Conservation (phyloP, 2,888 invertebrate genomes). For the Heliconius cydno region DNA sequence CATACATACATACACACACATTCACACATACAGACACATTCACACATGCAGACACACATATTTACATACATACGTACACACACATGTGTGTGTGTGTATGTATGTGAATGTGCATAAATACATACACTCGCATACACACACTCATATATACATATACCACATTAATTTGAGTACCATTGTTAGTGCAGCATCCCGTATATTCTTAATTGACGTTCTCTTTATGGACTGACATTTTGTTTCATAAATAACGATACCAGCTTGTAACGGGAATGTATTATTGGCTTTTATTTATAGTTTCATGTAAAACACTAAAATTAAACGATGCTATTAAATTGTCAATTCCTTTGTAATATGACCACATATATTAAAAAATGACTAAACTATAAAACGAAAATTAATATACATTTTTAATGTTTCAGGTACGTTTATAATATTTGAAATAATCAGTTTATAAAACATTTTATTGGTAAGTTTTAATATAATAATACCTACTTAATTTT, state of each 20-base stretch:
- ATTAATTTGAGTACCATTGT: conserved; percentile 53
- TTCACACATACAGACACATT: background rate
- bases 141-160: conserved; percentile 38
- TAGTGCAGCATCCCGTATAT: conserved; percentile 48
- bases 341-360: no score
- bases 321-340: background rate
- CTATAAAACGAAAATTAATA: background rate
- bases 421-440: background rate
- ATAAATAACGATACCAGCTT: conserved; percentile 35
- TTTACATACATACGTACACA: background rate
- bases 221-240: conserved; percentile 38
- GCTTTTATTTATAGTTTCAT: conserved; percentile 23
- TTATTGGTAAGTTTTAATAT: conserved; percentile 6
- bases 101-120: no score
- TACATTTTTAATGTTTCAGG: conserved; percentile 13
- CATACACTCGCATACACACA: background rate
- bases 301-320: conserved; percentile 17
- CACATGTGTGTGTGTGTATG: background rate
- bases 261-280: conserved; percentile 26
- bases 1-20: background rate
- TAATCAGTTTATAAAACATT: background rate
- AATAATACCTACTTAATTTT: background rate
- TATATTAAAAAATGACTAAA: background rate
- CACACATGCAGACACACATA: no score
- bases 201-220: conserved; percentile 49